These are phyloP conservation scores for Gallinago nigripennis DNA, from an alignment of 2,797 vertebrate species.

Conservation along the genomic window DNA sequence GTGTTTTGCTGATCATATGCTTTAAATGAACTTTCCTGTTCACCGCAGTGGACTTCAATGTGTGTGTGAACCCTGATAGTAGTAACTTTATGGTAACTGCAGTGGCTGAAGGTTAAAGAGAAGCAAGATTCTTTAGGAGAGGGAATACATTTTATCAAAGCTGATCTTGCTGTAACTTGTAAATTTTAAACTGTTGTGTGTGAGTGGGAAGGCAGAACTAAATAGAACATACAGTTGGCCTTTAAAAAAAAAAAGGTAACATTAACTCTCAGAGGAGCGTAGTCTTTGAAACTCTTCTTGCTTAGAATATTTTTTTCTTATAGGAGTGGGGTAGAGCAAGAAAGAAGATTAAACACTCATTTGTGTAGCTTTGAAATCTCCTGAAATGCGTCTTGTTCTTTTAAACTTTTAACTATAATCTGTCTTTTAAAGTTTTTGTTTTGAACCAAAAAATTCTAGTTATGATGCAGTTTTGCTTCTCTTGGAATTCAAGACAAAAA, in stretches of 20 bases:
- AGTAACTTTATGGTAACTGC: background rate
- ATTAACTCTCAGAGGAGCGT: background rate
- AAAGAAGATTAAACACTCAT: background rate
- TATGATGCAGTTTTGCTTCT: background rate
- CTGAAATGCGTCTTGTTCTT: background rate
- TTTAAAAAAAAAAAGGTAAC: background rate
- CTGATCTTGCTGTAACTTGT: background rate
- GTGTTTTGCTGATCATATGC: background rate
- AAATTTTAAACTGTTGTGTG: background rate
- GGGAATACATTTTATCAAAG: background rate
- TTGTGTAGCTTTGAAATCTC: background rate
- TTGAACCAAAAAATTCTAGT: background rate
- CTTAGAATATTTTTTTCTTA: background rate
- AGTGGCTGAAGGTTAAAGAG: background rate
- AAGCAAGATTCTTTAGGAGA: background rate
- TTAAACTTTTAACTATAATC: background rate
- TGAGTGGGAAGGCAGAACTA: conserved; percentile 34
- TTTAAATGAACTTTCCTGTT: background rate
- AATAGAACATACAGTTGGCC: background rate
- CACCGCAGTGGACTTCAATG: background rate
- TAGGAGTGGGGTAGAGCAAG: background rate
- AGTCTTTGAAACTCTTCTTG: background rate
- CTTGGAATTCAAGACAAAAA: background rate
- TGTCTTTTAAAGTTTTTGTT: background rate
- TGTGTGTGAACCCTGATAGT: background rate